Evolutionary conservation across 1,140 invertebrate genomes (phyloP), one percentile per base, ranked within the genome.

Genomic region (Drosophila ercepeae): DNA sequence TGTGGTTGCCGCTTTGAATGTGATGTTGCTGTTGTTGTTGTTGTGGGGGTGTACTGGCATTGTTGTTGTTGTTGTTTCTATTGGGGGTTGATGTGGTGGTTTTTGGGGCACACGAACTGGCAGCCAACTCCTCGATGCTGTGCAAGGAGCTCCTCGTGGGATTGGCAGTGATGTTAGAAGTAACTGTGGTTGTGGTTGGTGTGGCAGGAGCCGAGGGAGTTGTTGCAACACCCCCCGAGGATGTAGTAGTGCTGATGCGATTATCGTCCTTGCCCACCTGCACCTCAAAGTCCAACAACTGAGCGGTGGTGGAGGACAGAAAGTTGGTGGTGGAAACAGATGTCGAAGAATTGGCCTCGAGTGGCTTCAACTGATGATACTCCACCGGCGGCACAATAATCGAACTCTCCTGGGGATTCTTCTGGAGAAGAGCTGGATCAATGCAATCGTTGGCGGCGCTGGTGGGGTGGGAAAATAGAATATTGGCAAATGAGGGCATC

Each of bases 71-170:
- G 13, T 23, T 60, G 14, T 32, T 52, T 29, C 42, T 67, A 11
- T 59, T 70, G 39, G 71, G 59, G 7, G 65, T 68, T 14, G 39
- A n/a, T n/a, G n/a, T n/a, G n/a, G n/a, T 69, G 7, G 55, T 49
- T 41, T 57, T 68, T 18, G 83, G 48, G 25, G 49, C 69, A 72
- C 84, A 89, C 2, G 84, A 89, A 59, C 79, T 89, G 21, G 78
- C 84, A 7, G 84, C 83, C 34, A 89, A 50, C 52, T 89, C 84
- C 41, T 89, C 84, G 29, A 89, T 89, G 65, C 84, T 89, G 45
- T 89, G 84, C 59, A 89, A 48, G 4, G 73, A 77, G 34, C 65
- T 64, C 41, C 84, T 57, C 6, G 49, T 51, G 2, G 60, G 71
- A 69, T 86, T 76, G 73, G 67, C 73, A 76, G 72, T 78, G 27